Evolutionary conservation across 2,888 invertebrate genomes (phyloP).

Genomic region (Anticlea derivata): DNA sequence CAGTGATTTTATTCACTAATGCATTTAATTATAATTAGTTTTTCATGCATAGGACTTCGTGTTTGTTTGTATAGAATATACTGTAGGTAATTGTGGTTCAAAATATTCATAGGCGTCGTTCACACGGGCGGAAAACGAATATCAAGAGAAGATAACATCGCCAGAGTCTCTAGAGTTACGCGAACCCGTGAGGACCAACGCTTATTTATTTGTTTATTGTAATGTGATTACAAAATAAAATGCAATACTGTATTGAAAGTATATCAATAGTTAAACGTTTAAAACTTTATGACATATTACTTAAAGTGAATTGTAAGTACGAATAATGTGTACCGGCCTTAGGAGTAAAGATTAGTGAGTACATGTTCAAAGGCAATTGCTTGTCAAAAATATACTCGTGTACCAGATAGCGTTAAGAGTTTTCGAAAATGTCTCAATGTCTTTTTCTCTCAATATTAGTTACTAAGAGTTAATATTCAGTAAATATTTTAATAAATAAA

Average conservation of each 20-base stretch:
- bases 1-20: constrained; percentile 12
- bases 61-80: constrained; percentile 16
- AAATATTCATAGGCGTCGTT: constrained; percentile 13
- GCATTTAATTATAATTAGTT: constrained; percentile 15
- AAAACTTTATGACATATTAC: constrained; percentile 66
- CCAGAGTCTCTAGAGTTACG: constrained; percentile 5
- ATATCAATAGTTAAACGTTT: constrained; percentile 68
- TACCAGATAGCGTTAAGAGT: constrained; percentile 69
- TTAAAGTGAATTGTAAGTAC: constrained; percentile 77
- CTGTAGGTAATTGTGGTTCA: constrained; percentile 17
- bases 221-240: constrained; percentile 62
- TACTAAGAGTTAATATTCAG: constrained; percentile 57
- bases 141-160: constrained; percentile 30
- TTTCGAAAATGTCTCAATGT: constrained; percentile 78
- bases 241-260: constrained; percentile 64
- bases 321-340: constrained; percentile 79
- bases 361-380: constrained; percentile 61
- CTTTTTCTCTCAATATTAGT: constrained; percentile 79
- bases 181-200: constrained; percentile 22
- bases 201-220: constrained; percentile 47
- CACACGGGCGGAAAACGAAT: constrained; percentile 7
- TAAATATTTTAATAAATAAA: constrained; percentile 49
- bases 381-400: constrained; percentile 61
- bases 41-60: constrained; percentile 19
- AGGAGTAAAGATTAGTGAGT: constrained; percentile 70